Base-by-base conservation (phyloP, 2,888 invertebrate species). In the Habrosyne pyritoides region DNA sequence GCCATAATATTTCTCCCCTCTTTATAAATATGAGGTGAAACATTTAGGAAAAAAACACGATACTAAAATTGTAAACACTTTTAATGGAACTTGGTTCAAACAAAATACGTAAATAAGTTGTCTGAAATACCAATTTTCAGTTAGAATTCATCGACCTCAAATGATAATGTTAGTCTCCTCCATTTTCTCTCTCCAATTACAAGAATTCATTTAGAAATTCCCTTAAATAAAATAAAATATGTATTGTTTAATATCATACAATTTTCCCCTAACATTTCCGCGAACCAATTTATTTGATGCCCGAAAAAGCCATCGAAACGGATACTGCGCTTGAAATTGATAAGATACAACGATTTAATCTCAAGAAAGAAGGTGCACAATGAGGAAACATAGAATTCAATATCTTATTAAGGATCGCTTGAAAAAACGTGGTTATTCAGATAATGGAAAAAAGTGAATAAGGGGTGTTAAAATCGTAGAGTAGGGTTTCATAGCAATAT, bases 331-430 rank as follows among this genome's bases (percentile, higher is more conserved):
- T 56, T 30, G 33, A 47, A 51, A 56, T 51, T 56, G 58, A 58
- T 58, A 56, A 58, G 46, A 54, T 55, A 22, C 50, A 56, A 58
- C 54, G 56, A 56, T 58, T 58, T 58, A 58, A 61, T 61, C 58
- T 57, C 53, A 61, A 49, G 53, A 54, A 56, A 60, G n/a, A 56
- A 61, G 57, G 55, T 57, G 54, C 55, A 57, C 54, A 61, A 54
- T 53, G 47, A 47, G 56, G 52, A 58, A 50, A 57, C 56, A 22
- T 24, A 48, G 26, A 54, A 56, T 61, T 56, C 53, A 56, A 58
- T 58, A 53, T 61, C 54, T 26, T 53, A 26, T 54, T 47, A 50
- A n/a, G 55, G 55, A 57, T 55, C 47, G 49, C 24, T 48, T 48
- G 24, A n/a, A n/a, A 26, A 24, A 48, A 26, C 48, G 24, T 24